Conservation (phyloP, 2,888 invertebrate species). For the Cosmia pyralina region DNA sequence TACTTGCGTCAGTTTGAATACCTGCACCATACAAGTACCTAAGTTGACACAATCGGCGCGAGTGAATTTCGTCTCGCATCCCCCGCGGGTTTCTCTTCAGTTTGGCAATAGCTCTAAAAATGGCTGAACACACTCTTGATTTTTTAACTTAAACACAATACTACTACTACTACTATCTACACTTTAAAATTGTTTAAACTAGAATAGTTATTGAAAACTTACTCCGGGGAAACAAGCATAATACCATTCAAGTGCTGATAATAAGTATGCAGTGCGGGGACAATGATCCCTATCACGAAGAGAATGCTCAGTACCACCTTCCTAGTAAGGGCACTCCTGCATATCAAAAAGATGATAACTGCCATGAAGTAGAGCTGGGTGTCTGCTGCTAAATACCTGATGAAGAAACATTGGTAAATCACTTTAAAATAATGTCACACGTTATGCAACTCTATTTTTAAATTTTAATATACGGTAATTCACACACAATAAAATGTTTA, state of each 20-base stretch:
- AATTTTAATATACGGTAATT: too few species aligned
- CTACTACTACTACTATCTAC: too few species aligned
- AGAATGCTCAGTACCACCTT: slow-evolving; percentile 49
- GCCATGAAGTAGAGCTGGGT: slow-evolving; percentile 70
- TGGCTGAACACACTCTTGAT: too few species aligned
- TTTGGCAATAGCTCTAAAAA: too few species aligned
- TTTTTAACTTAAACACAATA: too few species aligned
- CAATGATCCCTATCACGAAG: slow-evolving; percentile 52
- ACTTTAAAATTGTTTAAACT: neutral
- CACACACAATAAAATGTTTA: too few species aligned
- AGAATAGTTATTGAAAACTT: slow-evolving; percentile 11
- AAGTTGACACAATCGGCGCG: neutral
- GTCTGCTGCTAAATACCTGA: slow-evolving; percentile 74
- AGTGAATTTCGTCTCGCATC: neutral
- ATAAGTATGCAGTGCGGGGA: slow-evolving; percentile 50
- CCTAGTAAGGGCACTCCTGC: slow-evolving; percentile 36
- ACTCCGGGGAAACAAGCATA: slow-evolving; percentile 38
- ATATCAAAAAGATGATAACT: slow-evolving; percentile 59
- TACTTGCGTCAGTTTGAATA: neutral
- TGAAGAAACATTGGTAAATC: neutral
- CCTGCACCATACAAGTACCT: too few species aligned
- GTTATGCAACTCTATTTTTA: neutral
- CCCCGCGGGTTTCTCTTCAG: neutral
- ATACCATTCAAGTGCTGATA: slow-evolving; percentile 46
- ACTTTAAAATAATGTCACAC: neutral